A percentile compares a stretch with the other conserved stretches of the same genome.
These are phyloP conservation scores for Listronotus oregonensis DNA, from an alignment of 1,140 invertebrate genomes.

Conservation along the genomic window DNA sequence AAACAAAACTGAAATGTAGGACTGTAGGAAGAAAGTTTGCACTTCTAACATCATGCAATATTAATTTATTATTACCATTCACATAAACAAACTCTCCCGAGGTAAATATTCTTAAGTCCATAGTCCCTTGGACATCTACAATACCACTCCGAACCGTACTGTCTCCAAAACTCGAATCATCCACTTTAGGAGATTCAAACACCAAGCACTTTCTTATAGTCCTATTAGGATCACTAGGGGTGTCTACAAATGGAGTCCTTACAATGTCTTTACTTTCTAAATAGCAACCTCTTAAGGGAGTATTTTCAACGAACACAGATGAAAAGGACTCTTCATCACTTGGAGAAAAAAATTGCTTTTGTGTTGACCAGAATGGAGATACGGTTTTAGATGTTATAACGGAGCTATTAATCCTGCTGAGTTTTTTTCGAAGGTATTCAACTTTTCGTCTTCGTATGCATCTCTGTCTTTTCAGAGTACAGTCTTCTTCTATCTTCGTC, in stretches of 20 bases:
- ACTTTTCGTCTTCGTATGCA: conserved; percentile 46
- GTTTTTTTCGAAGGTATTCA: conserved; percentile 37
- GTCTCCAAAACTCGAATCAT: conserved; percentile 37
- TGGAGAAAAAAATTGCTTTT: conserved; percentile 18
- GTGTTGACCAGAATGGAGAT: conserved; percentile 31
- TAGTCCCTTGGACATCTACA: conserved; percentile 38
- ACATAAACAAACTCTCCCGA: conserved; percentile 38
- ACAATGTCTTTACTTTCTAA: conserved; percentile 22
- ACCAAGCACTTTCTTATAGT: conserved; percentile 44
- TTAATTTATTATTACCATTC: conserved; percentile 40
- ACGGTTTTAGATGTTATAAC: conserved; percentile 20
- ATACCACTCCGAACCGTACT: conserved; percentile 34
- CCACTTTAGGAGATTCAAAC: conserved; percentile 42
- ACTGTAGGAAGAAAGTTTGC: too few relatives aligned
- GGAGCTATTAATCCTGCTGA: conserved; percentile 23
- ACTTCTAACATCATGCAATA: neutral
- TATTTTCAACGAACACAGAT: neutral
- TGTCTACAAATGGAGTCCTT: conserved; percentile 17
- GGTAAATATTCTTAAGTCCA: conserved; percentile 45
- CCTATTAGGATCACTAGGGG: conserved; percentile 26
- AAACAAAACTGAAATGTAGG: too few relatives aligned
- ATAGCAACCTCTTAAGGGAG: conserved; percentile 25
- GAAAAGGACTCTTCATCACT: conserved; percentile 21
- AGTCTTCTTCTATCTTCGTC: conserved; percentile 37
- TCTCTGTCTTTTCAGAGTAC: conserved; percentile 50